phyloP scores from a whole-genome alignment of 2,888 invertebrate species.

The Anoplius nigerrimus region DNA sequence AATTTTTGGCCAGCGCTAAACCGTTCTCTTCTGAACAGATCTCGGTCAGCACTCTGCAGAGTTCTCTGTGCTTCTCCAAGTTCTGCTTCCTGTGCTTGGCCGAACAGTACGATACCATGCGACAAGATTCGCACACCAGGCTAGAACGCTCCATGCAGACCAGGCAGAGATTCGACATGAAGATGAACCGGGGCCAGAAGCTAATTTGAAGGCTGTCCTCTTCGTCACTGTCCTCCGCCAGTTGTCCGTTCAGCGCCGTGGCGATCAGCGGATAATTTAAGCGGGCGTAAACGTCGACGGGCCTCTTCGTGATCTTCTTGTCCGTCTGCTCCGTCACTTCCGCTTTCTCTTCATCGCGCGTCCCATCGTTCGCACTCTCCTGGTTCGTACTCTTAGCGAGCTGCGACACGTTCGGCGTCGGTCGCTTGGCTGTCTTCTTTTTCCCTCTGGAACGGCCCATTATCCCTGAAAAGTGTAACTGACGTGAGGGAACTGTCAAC shows the following conservation, averaged over 20 bases:
- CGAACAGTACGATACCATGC: slow-evolving; percentile 81
- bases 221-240: slow-evolving; percentile 60
- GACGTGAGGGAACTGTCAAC: no score
- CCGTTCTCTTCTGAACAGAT: slow-evolving; percentile 78
- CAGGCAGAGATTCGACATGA: slow-evolving; percentile 78
- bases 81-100: slow-evolving; percentile 80
- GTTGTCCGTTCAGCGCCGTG: neutral
- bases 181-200: slow-evolving; percentile 81
- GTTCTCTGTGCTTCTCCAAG: slow-evolving; percentile 77
- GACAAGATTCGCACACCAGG: slow-evolving; percentile 76
- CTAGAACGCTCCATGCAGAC: slow-evolving; percentile 57
- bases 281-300: slow-evolving; percentile 36
- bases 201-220: slow-evolving; percentile 80
- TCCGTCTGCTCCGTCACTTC: neutral
- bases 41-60: slow-evolving; percentile 80
- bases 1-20: slow-evolving; percentile 76
- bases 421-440: slow-evolving; percentile 21
- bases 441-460: slow-evolving; percentile 56
- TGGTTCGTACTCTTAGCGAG: no score
- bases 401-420: no score
- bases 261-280: slow-evolving; percentile 33
- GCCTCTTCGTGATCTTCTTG: neutral
- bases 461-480: neutral
- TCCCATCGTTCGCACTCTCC: neutral
- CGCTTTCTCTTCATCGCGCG: neutral